Percentiles rank a stretch among this genome's conserved stretches.
Conservation (phyloP, 2,113 vertebrate species). For the Eptesicus fuscus region DNA sequence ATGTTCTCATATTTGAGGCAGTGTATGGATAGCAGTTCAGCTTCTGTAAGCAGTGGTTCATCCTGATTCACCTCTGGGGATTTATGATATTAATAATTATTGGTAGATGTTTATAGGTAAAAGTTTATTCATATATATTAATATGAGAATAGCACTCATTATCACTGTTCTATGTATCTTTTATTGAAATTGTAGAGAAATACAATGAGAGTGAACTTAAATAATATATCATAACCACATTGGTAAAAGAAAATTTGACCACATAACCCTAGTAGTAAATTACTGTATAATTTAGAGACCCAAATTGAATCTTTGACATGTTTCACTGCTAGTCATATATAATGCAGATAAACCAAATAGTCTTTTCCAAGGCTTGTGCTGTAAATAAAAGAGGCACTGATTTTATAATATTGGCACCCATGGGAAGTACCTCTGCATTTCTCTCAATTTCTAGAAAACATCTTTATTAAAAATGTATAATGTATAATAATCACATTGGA, state of each 20-base stretch:
- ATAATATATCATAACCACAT: background rate
- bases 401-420: background rate
- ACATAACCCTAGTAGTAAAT: background rate
- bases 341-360: constrained; percentile 9
- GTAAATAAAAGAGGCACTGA: background rate
- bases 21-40: background rate
- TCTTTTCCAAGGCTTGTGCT: background rate
- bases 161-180: background rate
- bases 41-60: background rate
- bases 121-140: background rate
- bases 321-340: background rate
- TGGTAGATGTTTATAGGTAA: background rate
- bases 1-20: background rate
- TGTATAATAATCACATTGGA: background rate
- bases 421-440: background rate
- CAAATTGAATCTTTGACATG: constrained; percentile 13
- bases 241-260: background rate
- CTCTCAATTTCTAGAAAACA: background rate
- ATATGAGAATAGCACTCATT: background rate
- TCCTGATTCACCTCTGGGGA: background rate
- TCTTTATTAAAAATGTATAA: background rate
- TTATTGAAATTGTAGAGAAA: background rate
- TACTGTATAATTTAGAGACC: constrained; percentile 9
- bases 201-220: background rate
- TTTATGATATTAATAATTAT: background rate